Base-by-base conservation (phyloP, 2,113 vertebrate species). In the Epinephelus lanceolatus region DNA sequence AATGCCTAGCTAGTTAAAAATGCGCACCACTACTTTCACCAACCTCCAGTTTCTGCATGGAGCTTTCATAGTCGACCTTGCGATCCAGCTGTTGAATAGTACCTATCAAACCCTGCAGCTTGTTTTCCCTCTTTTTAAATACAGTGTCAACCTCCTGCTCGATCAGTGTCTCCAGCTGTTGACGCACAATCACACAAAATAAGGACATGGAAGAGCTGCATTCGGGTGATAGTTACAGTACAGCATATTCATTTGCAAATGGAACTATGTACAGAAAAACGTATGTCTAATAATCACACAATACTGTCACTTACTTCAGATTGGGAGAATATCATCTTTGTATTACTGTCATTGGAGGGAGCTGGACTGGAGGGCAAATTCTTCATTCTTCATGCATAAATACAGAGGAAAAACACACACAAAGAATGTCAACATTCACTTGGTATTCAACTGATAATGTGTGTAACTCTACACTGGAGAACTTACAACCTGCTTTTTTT, bases 21-120 rank as follows among this genome's bases (percentile, higher is more conserved):
- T 4, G 10, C 25, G n/a, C 0, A 30, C 6, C 15, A n/a, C 9
- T 2, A 8, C 19, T 55, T 59, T 11, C n/a, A 71, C 86, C 0
- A 0, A 94, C 93, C 89, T 94, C 78, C 23, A 94, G 71, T 21
- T 72, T 84, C 23, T 85, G 45, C 6, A 92, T 69, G 11, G 76
- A 23, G 2, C 14, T 17, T 70, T 88, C 81, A 33, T 57, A 78
- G 71, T 85, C 37, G 0, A 69, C 1, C 5, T 30, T 42, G 1
- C 7, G 15, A 5, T 83, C 85, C 47, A 84, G 52, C 15, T 85
- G 30, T 47, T 91, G 60, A 59, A 91, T 12, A 0, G 23, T 23
- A 66, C 87, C 66, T 17, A 87, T 57, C 14, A 91, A 71, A 25
- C 3, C 2, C 62, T 75, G n/a, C 18, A 92, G 59, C 67, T 73